Percentiles rank a stretch among this genome's conserved stretches.
phyloP scores from a whole-genome alignment of 2,888 invertebrate genomes.

The Octonoba sinensis region DNA sequence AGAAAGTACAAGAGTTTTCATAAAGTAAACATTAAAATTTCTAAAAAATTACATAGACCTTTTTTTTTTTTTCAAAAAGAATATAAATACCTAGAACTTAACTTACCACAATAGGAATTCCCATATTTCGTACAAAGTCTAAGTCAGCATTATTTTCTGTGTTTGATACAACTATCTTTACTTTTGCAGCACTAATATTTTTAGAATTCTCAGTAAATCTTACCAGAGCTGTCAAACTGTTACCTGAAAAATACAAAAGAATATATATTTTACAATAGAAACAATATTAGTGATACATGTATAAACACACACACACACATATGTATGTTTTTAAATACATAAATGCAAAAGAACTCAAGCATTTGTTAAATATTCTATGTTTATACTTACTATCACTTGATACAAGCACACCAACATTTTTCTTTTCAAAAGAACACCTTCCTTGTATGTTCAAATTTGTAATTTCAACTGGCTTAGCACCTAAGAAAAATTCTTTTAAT shows the following conservation, averaged over 20 bases:
- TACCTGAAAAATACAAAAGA: slow-evolving; percentile 70
- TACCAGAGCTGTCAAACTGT: slow-evolving; percentile 81
- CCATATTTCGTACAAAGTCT: slow-evolving; percentile 80
- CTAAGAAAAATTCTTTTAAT: slow-evolving; percentile 1
- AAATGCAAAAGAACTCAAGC: no score
- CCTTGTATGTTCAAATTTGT: background rate
- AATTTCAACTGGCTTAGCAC: slow-evolving; percentile 2
- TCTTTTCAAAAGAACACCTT: background rate
- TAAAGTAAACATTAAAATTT: no score
- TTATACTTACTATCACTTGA: slow-evolving; percentile 24
- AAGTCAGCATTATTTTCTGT: slow-evolving; percentile 81
- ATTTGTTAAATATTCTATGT: background rate
- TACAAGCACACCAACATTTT: slow-evolving; percentile 27
- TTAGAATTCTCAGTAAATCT: slow-evolving; percentile 81
- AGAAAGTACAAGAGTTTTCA: no score
- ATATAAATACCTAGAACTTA: background rate
- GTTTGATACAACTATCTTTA: slow-evolving; percentile 84
- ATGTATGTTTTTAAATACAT: no score
- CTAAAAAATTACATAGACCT: no score
- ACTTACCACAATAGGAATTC: slow-evolving; percentile 79
- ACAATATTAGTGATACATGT: no score
- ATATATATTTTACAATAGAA: background rate
- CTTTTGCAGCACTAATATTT: slow-evolving; percentile 77
- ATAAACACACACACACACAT: no score
- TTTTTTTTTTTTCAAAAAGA: background rate